Evolutionary conservation across 2,797 vertebrate species (phyloP).

Genomic region (Champsocephalus esox): DNA sequence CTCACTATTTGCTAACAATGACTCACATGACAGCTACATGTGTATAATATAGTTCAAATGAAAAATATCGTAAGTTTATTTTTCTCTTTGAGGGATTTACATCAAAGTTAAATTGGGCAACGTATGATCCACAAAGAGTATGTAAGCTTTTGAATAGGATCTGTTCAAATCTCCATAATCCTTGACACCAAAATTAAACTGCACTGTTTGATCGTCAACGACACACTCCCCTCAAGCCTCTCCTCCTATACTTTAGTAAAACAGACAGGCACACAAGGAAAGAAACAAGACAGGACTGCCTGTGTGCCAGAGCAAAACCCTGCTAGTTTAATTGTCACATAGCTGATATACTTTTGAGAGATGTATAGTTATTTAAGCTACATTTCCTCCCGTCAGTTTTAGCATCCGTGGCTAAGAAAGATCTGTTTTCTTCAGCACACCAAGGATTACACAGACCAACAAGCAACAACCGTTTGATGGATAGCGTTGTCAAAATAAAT

Average conservation of each 20-base stretch:
- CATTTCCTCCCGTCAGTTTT: slow-evolving; percentile 9
- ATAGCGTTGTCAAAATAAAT: neutral
- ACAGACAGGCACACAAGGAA: slow-evolving; percentile 24
- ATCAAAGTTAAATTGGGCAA: slow-evolving; percentile 68
- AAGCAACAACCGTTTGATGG: neutral
- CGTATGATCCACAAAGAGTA: slow-evolving; percentile 61
- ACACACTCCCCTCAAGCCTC: slow-evolving; percentile 46
- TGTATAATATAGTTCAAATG: slow-evolving; percentile 37
- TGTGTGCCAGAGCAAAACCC: neutral
- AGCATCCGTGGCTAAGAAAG: neutral
- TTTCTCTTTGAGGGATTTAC: slow-evolving; percentile 61
- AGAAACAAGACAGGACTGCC: neutral
- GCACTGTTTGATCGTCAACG: slow-evolving; percentile 61
- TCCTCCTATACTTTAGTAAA: slow-evolving; percentile 47
- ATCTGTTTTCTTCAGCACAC: slow-evolving; percentile 8
- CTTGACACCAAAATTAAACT: slow-evolving; percentile 72
- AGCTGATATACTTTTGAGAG: neutral
- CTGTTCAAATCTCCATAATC: slow-evolving; percentile 73
- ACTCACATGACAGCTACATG: slow-evolving; percentile 32
- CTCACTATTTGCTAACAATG: slow-evolving; percentile 30
- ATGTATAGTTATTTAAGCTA: slow-evolving; percentile 5
- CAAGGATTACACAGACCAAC: too few relatives aligned
- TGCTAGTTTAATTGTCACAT: slow-evolving; percentile 14
- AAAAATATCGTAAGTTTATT: slow-evolving; percentile 39
- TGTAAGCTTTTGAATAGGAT: slow-evolving; percentile 68